These are phyloP conservation scores for Labroides dimidiatus DNA, from an alignment of 2,797 vertebrate species.

Conservation along the genomic window DNA sequence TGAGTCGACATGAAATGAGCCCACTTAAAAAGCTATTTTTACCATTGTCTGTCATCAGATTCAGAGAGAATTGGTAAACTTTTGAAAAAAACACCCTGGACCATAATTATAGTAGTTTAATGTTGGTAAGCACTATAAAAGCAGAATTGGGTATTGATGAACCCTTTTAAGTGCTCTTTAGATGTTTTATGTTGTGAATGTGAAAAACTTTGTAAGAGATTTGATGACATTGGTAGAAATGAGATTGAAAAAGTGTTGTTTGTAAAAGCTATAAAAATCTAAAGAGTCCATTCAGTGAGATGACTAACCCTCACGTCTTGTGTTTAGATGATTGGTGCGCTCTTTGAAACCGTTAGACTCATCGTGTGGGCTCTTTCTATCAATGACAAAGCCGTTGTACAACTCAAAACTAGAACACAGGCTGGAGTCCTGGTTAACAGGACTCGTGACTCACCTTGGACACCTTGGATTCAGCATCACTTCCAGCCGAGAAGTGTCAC, in stretches of 20 bases:
- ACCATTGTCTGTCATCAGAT: conserved; percentile 25
- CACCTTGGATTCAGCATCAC: too few species aligned
- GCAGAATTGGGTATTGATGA: neutral
- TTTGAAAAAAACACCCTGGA: conserved; percentile 4
- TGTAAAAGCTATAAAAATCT: conserved; percentile 4
- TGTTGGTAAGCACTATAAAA: neutral
- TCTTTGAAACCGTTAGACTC: conserved; percentile 58
- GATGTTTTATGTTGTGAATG: neutral
- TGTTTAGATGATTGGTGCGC: conserved; percentile 4
- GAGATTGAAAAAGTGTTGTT: neutral
- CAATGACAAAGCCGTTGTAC: conserved; percentile 27
- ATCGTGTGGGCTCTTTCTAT: conserved; percentile 55
- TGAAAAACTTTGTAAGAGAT: neutral
- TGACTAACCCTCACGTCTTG: neutral
- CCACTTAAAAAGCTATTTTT: conserved; percentile 38
- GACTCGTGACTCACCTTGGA: too few species aligned
- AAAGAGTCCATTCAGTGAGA: conserved; percentile 7
- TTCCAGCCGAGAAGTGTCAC: too few species aligned
- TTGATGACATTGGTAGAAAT: conserved; percentile 1
- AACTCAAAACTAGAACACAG: too few species aligned
- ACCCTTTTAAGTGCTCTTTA: neutral
- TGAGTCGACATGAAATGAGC: conserved; percentile 26
- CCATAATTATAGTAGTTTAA: conserved; percentile 17
- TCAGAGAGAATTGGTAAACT: conserved; percentile 2
- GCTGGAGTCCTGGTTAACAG: too few species aligned